phyloP scores from a whole-genome alignment of 2,888 invertebrate species.

The Dicroscelio sp. region DNA sequence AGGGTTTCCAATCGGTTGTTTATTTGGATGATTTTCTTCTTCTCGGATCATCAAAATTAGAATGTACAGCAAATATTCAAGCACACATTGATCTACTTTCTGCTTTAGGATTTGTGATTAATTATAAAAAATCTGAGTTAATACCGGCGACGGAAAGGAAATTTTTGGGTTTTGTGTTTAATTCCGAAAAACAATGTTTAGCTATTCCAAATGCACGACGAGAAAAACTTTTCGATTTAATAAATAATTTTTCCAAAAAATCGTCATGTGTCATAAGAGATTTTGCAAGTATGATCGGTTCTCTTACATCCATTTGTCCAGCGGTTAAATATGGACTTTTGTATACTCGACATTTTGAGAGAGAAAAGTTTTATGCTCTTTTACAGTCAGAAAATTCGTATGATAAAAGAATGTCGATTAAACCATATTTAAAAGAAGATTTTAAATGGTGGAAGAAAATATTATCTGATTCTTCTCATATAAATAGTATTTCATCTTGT shows the following conservation, averaged over 20 bases:
- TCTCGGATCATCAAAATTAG: background rate
- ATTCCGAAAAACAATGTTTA: constrained; percentile 37
- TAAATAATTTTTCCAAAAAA: constrained; percentile 2
- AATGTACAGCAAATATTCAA: constrained; percentile 23
- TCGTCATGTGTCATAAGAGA: constrained; percentile 12
- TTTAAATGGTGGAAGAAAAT: background rate
- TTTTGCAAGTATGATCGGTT: constrained; percentile 59
- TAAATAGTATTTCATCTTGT: background rate
- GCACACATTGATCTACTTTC: background rate
- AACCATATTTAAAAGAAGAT: background rate
- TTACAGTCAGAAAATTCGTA: background rate
- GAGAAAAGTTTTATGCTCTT: constrained; percentile 50
- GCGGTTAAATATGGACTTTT: constrained; percentile 53
- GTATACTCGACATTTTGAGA: constrained; percentile 53
- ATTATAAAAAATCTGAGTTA: constrained; percentile 33
- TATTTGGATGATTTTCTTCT: constrained; percentile 60
- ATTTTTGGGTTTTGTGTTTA: constrained; percentile 54
- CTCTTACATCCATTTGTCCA: constrained; percentile 59
- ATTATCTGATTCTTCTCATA: background rate
- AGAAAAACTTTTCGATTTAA: background rate
- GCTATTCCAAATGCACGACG: constrained; percentile 28
- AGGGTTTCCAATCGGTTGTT: constrained; percentile 39
- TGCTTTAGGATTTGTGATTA: constrained; percentile 40
- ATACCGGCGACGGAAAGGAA: background rate
- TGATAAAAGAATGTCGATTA: background rate